Evolutionary conservation across 64 coral and sea anemone genomes (phyloP).

Genomic region (Montipora capricornis): DNA sequence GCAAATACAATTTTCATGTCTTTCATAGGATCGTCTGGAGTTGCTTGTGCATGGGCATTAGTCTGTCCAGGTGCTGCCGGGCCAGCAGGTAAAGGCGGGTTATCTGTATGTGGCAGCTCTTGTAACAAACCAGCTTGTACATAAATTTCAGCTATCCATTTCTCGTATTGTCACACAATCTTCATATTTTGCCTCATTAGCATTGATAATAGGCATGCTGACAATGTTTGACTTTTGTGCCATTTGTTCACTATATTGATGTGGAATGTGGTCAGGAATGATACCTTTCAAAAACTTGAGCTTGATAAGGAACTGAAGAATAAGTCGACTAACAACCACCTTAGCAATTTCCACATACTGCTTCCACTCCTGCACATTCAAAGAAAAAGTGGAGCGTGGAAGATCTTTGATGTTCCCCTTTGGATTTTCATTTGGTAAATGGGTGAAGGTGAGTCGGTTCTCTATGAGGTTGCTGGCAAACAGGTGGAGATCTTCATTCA

Average conservation of each 20-base stretch:
- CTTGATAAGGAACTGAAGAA: constrained; percentile 51
- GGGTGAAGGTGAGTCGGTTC: constrained; percentile 65
- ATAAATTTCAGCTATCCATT: constrained; percentile 79
- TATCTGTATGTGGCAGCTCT: constrained; percentile 48
- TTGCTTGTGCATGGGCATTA: constrained; percentile 37
- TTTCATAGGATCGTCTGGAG: constrained; percentile 45
- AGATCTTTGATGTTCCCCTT: constrained; percentile 52
- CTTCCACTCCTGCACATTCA: constrained; percentile 64
- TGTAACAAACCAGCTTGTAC: constrained; percentile 63
- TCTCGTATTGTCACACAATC: constrained; percentile 78
- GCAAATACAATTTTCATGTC: constrained; percentile 49
- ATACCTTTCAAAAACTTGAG: constrained; percentile 69
- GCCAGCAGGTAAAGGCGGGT: constrained; percentile 58
- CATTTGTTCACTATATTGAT: constrained; percentile 66
- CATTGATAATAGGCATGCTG: constrained; percentile 78
- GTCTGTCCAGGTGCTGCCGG: constrained; percentile 61
- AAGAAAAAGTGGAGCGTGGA: constrained; percentile 28
- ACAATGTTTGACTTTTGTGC: constrained; percentile 62
- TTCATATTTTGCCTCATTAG: constrained; percentile 75
- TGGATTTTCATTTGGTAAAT: constrained; percentile 65
- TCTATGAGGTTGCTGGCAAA: constrained; percentile 77
- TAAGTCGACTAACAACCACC: constrained; percentile 48
- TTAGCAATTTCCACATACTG: constrained; percentile 67
- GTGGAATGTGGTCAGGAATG: constrained; percentile 62
- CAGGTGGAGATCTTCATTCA: constrained; percentile 73